These are phyloP conservation scores for Homarus gammarus DNA, from an alignment of 2,888 invertebrate genomes.

Conservation along the genomic window DNA sequence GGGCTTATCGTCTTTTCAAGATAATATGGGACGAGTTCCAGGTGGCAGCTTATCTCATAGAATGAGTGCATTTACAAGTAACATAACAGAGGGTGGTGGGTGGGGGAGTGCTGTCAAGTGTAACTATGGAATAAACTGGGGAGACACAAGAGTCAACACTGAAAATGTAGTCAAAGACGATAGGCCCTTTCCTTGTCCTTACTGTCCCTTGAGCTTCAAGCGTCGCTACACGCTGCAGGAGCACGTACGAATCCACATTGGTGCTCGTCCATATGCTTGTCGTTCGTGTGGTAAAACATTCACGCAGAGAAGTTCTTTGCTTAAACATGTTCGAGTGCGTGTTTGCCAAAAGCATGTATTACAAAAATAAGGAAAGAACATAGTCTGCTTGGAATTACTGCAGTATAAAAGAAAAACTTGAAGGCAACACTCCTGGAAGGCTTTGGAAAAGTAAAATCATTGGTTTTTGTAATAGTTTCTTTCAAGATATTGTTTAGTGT, in stretches of 20 bases:
- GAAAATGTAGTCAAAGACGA: slow-evolving; percentile 36
- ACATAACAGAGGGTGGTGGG: slow-evolving; percentile 36
- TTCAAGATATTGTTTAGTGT: too few relatives aligned
- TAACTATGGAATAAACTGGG: slow-evolving; percentile 32
- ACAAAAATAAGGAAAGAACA: too few relatives aligned
- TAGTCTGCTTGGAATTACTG: too few relatives aligned
- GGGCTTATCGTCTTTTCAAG: slow-evolving; percentile 64
- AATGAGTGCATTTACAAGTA: slow-evolving; percentile 59
- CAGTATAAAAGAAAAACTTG: too few relatives aligned
- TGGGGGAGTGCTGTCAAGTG: slow-evolving; percentile 39
- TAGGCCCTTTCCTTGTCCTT: slow-evolving; percentile 68
- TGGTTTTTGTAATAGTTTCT: too few relatives aligned
- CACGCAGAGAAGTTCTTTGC: slow-evolving; percentile 69
- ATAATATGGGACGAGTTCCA: slow-evolving; percentile 61
- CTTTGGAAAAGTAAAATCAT: too few relatives aligned
- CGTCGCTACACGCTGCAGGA: slow-evolving; percentile 71
- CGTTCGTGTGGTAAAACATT: slow-evolving; percentile 69
- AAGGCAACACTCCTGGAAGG: too few relatives aligned
- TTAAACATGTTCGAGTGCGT: slow-evolving; percentile 66
- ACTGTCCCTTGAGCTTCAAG: slow-evolving; percentile 68
- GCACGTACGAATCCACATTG: slow-evolving; percentile 70
- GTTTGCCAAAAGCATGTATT: slow-evolving; percentile 60
- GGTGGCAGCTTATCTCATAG: slow-evolving; percentile 65
- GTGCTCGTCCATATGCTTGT: slow-evolving; percentile 67
- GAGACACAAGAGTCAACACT: slow-evolving; percentile 33